A percentile compares a stretch with the other conserved stretches of the same genome.
These are phyloP conservation scores for Nettapus auritus DNA, from an alignment of 2,113 vertebrate genomes.

Conservation along the genomic window DNA sequence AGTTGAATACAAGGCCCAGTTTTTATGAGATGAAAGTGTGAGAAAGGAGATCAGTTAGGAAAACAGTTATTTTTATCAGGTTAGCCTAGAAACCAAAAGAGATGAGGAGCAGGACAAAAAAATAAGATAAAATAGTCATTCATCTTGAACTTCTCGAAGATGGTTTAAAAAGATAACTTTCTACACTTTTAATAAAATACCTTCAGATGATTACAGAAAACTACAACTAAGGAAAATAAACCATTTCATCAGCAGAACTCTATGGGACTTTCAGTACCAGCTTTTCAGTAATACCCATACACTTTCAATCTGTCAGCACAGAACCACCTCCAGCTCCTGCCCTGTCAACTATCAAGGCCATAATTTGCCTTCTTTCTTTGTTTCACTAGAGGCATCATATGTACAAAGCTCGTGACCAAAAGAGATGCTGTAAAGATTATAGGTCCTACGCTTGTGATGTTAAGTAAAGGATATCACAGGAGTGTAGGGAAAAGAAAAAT, in stretches of 20 bases:
- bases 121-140: background rate
- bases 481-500: background rate
- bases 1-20: background rate
- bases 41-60: background rate
- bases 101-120: background rate
- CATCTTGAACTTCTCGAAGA: background rate
- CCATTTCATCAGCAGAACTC: background rate
- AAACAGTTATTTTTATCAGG: background rate
- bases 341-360: background rate
- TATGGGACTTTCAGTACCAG: background rate
- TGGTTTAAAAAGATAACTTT: background rate
- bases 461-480: background rate
- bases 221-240: background rate
- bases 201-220: background rate
- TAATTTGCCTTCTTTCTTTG: background rate
- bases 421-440: background rate
- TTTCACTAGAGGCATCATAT: background rate
- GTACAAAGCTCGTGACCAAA: background rate
- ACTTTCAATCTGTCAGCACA: background rate
- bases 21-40: background rate
- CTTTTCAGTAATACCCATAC: background rate
- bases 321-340: no score
- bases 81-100: background rate
- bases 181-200: background rate
- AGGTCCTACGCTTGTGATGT: background rate